Conservation (phyloP, 2,888 invertebrate species). For the Spatulosminthurus flaviceps region DNA sequence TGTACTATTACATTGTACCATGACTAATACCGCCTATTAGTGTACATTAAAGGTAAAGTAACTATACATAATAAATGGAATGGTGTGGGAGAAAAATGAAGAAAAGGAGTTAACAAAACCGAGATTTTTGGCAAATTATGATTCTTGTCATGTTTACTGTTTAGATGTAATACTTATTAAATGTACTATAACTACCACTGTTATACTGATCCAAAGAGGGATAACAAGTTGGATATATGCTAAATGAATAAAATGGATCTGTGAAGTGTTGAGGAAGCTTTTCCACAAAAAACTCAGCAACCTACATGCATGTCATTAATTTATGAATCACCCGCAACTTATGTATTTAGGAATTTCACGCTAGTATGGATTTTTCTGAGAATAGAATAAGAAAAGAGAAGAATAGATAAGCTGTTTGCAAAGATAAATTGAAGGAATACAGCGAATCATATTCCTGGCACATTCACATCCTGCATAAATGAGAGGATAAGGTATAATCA, state of each 20-base stretch:
- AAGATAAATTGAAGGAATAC: no score
- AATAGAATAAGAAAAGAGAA: no score
- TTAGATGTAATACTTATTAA: conserved; percentile 6
- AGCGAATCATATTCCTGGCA: no score
- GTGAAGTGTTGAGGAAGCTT: not conserved
- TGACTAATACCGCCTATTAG: conserved; percentile 24
- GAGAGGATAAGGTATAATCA: no score
- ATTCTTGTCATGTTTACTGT: conserved; percentile 10
- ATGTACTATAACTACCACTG: no score
- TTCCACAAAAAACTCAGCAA: not conserved
- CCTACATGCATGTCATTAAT: not conserved
- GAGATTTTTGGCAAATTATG: conserved; percentile 3
- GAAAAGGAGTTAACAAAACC: not conserved
- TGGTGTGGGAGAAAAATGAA: not conserved
- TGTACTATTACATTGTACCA: conserved; percentile 37
- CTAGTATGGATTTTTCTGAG: no score
- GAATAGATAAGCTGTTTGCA: no score
- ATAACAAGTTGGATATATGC: not conserved
- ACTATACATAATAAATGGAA: not conserved
- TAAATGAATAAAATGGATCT: conserved; percentile 14
- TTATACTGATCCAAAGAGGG: not conserved
- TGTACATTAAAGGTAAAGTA: no score
- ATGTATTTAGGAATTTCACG: no score
- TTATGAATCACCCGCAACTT: no score
- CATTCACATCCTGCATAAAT: no score